phyloP scores from a whole-genome alignment of 2,113 vertebrate genomes.

The Melanotaenia duboulayi region DNA sequence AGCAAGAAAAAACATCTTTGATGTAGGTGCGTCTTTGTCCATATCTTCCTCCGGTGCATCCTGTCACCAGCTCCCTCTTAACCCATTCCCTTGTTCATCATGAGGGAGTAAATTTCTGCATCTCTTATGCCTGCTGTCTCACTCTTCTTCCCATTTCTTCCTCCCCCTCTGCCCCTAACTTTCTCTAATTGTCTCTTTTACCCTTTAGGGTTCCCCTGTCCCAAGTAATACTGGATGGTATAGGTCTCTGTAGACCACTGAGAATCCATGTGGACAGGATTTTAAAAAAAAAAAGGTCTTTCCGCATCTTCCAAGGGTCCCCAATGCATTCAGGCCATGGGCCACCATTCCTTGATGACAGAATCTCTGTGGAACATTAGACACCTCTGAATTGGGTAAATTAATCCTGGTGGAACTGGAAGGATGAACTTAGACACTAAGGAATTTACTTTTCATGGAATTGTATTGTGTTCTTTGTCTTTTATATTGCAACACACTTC shows the following conservation, averaged over 20 bases:
- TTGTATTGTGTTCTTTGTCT: conserved; percentile 4
- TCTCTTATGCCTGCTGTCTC: conserved; percentile 52
- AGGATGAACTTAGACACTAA: conserved; percentile 17
- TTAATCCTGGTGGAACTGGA: conserved; percentile 51
- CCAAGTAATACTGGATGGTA: conserved; percentile 33
- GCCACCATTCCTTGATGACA: conserved; percentile 50
- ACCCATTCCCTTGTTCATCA: conserved; percentile 45
- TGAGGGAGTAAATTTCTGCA: conserved; percentile 52
- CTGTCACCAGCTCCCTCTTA: conserved; percentile 55
- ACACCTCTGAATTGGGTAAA: conserved; percentile 42
- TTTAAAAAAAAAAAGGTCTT: conserved; percentile 54
- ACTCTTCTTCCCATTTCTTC: conserved; percentile 25
- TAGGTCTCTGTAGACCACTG: conserved; percentile 60
- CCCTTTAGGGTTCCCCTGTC: conserved; percentile 57
- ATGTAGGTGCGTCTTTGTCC: conserved; percentile 59
- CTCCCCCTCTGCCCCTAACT: conserved; percentile 38
- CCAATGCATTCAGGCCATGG: conserved; percentile 59
- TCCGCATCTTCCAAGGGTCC: conserved; percentile 39
- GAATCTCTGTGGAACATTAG: conserved; percentile 58
- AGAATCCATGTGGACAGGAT: conserved; percentile 59
- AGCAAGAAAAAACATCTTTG: conserved; percentile 36
- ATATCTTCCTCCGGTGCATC: conserved; percentile 43
- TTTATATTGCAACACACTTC: neutral
- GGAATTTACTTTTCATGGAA: conserved; percentile 19
- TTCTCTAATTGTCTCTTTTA: conserved; percentile 74